Conservation (phyloP, 2,113 vertebrate species). For the Mustelus asterias region DNA sequence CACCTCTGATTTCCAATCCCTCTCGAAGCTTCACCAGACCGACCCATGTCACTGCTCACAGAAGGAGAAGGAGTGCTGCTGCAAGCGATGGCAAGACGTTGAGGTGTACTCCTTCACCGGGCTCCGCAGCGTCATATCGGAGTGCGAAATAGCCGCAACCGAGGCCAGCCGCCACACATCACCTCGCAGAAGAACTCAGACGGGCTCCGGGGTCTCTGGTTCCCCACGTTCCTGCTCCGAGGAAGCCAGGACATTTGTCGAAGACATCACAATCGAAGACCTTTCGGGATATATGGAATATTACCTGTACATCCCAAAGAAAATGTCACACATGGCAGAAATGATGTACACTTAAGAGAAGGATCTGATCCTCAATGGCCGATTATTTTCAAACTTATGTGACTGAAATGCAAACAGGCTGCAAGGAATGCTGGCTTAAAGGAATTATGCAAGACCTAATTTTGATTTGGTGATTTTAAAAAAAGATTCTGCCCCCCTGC, state of each 20-base stretch:
- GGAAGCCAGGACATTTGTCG: constrained; percentile 84
- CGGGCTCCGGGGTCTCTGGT: constrained; percentile 50
- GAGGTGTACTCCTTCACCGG: constrained; percentile 93
- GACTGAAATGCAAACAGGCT: background rate
- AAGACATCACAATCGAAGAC: constrained; percentile 98
- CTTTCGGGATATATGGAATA: constrained; percentile 96
- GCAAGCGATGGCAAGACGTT: constrained; percentile 72
- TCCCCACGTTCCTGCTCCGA: constrained; percentile 90
- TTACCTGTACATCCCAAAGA: constrained; percentile 96
- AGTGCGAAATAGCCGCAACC: constrained; percentile 61
- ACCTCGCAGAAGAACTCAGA: constrained; percentile 67
- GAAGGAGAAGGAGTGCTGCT: constrained; percentile 58
- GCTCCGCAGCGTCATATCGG: constrained; percentile 69
- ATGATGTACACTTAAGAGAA: constrained; percentile 95
- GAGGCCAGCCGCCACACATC: constrained; percentile 56
- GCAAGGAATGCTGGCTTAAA: constrained; percentile 15
- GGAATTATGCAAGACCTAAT: constrained; percentile 31
- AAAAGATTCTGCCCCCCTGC: too few relatives aligned
- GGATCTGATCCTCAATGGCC: background rate
- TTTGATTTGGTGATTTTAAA: background rate
- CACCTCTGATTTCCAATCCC: constrained; percentile 72
- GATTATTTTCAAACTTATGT: constrained; percentile 13
- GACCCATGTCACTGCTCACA: constrained; percentile 48
- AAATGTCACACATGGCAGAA: constrained; percentile 99
- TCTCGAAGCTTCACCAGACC: constrained; percentile 62